Percentiles rank a stretch among this genome's conserved stretches.
phyloP scores from a whole-genome alignment of 1,140 invertebrate genomes.

The Drosophila auraria region DNA sequence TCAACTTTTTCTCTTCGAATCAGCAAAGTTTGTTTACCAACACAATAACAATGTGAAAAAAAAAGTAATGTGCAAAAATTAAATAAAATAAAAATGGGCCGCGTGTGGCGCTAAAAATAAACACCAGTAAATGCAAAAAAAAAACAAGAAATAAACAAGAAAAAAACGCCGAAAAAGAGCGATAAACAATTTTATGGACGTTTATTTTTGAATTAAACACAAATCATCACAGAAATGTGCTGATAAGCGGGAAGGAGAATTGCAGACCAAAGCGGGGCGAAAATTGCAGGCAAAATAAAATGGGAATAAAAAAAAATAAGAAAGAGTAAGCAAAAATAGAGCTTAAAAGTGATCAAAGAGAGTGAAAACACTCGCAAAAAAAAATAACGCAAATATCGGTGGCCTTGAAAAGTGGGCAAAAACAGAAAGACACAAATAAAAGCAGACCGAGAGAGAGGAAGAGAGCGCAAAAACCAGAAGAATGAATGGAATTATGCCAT shows the following conservation, averaged over 20 bases:
- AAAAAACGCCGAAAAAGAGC: constrained; percentile 20
- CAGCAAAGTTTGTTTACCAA: constrained; percentile 61
- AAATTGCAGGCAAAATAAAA: constrained; percentile 12
- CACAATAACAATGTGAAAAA: constrained; percentile 24
- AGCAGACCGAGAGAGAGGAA: constrained; percentile 26
- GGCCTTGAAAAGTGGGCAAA: constrained; percentile 67
- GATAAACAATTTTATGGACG: constrained; percentile 57
- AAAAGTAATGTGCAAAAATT: constrained; percentile 27
- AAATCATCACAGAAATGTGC: constrained; percentile 48
- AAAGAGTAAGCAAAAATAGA: constrained; percentile 14
- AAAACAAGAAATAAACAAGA: constrained; percentile 31
- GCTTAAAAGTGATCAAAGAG: constrained; percentile 13
- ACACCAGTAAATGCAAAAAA: constrained; percentile 47
- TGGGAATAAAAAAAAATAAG: not conserved
- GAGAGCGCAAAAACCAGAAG: constrained; percentile 28
- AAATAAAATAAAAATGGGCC: constrained; percentile 50
- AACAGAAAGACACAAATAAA: constrained; percentile 30
- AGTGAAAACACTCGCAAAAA: constrained; percentile 36
- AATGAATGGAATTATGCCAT: constrained; percentile 60
- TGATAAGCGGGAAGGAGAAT: constrained; percentile 45
- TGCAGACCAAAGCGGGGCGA: constrained; percentile 14
- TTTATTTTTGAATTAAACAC: constrained; percentile 55
- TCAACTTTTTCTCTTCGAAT: constrained; percentile 18
- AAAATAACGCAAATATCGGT: constrained; percentile 61
- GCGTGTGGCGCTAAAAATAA: constrained; percentile 78